Evolutionary conservation across 2,797 vertebrate genomes (phyloP).

Genomic region (Sorex maritimensis): DNA sequence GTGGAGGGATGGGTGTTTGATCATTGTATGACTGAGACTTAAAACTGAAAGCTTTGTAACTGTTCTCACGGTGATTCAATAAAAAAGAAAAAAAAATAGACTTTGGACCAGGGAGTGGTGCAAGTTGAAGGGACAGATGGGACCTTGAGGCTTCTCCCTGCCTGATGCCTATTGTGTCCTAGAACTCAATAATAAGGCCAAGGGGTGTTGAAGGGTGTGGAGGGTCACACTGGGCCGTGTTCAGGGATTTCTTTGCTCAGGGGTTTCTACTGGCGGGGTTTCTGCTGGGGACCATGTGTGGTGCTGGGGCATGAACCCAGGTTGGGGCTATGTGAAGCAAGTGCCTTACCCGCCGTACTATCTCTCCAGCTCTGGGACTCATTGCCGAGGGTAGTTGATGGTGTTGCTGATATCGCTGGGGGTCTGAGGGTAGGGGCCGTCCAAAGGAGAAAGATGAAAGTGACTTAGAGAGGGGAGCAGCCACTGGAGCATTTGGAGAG

Average conservation of each 20-base stretch:
- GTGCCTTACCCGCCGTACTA: too few relatives aligned
- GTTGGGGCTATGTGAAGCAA: too few relatives aligned
- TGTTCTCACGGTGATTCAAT: too few relatives aligned
- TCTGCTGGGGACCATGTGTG: too few relatives aligned
- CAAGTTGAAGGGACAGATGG: not conserved
- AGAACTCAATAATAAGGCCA: not conserved
- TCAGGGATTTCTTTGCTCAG: too few relatives aligned
- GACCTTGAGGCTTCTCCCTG: not conserved
- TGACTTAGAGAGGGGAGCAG: not conserved
- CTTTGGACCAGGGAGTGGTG: not conserved
- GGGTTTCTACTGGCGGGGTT: too few relatives aligned
- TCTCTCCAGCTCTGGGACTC: not conserved
- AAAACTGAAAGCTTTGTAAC: too few relatives aligned
- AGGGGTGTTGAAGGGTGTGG: not conserved
- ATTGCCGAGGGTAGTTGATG: not conserved
- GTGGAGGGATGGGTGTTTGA: too few relatives aligned
- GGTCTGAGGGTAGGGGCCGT: not conserved
- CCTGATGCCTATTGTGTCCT: not conserved
- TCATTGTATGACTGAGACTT: too few relatives aligned
- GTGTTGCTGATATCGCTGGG: not conserved
- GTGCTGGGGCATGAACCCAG: too few relatives aligned
- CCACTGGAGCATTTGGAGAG: not conserved
- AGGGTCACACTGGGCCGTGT: too few relatives aligned
- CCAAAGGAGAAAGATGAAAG: not conserved
- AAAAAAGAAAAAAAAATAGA: not conserved